Base-by-base conservation (phyloP, 1,140 invertebrate genomes). In the Papilio polyxenes region DNA sequence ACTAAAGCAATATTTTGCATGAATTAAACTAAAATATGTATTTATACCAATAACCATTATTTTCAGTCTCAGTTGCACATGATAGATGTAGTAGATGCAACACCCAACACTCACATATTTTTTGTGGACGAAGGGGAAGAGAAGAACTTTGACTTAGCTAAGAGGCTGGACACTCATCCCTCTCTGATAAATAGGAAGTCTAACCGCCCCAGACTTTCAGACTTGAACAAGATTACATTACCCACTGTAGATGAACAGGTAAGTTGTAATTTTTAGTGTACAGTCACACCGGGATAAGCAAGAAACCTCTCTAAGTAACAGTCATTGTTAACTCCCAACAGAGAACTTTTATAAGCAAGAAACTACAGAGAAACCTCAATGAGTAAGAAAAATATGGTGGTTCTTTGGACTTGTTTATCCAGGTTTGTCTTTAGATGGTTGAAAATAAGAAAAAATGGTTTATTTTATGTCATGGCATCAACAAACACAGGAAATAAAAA, bases 21-120 rank as follows among this genome's bases (percentile, higher is more conserved):
- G 10, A 49, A 51, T 31, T 31, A 48, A n/a, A 76, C 17, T 80
- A 20, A 53, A 17, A 48, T 44, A 48, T 75, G 10, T 4, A 53
- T 40, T 40, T 40, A 40, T 40, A 40, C 40, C 6, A 40, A 40
- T 40, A 40, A 40, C 15, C 13, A 80, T 76, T 84, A 17, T 79
- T 83, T 89, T 40, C 97, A 99, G 93, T 95, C 97, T 15, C 94
- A 96, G 75, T 95, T 99, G 2, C 98, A 99, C 91, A 95, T 99
- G 90, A 95, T 98, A 7, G 98, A 98, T 90, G 95, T 95, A 53
- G 95, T 95, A 1, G 96, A 97, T 82, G 92, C 95, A 65, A 95
- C 95, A 2, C 92, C 95, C 56, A 99, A 98, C 92, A 96, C 96
- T 48, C 98, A 98, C 86, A 96, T 95, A 56, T 97, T 98, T 90